These are phyloP conservation scores for Salvator merianae DNA, from an alignment of 2,113 vertebrate genomes.

Conservation along the genomic window DNA sequence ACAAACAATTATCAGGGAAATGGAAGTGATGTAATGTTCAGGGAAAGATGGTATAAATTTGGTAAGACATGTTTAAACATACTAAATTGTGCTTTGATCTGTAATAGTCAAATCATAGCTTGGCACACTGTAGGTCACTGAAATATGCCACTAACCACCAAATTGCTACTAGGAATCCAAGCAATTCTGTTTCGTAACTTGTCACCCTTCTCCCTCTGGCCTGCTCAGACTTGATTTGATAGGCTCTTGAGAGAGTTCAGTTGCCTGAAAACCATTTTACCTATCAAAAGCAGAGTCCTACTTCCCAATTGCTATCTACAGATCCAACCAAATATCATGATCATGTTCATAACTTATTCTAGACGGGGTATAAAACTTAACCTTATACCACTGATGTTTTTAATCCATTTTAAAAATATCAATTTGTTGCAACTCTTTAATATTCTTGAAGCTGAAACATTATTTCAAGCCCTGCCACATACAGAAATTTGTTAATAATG, in stretches of 20 bases:
- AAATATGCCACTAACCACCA: too few relatives aligned
- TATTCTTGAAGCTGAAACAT: not conserved
- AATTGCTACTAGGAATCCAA: too few relatives aligned
- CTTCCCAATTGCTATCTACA: not conserved
- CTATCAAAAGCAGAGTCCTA: not conserved
- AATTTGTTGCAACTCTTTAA: not conserved
- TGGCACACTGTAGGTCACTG: too few relatives aligned
- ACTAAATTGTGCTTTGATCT: too few relatives aligned
- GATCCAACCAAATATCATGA: not conserved
- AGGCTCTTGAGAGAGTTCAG: not conserved
- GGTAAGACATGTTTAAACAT: too few relatives aligned
- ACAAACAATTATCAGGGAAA: too few relatives aligned
- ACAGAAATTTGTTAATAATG: slow-evolving; percentile 51
- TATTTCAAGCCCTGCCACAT: slow-evolving; percentile 15
- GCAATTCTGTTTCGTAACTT: not conserved
- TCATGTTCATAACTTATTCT: not conserved
- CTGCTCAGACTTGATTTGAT: not conserved
- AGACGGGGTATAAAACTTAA: not conserved
- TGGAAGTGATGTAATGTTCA: too few relatives aligned
- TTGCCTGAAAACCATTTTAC: not conserved
- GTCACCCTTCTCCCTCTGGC: not conserved
- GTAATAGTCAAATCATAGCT: too few relatives aligned
- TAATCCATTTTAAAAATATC: not conserved
- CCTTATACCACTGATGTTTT: not conserved
- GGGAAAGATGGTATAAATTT: too few relatives aligned